Percentiles rank a stretch among this genome's conserved stretches.
Conservation (phyloP, 2,888 invertebrate genomes). For the Deilephila porcellus region DNA sequence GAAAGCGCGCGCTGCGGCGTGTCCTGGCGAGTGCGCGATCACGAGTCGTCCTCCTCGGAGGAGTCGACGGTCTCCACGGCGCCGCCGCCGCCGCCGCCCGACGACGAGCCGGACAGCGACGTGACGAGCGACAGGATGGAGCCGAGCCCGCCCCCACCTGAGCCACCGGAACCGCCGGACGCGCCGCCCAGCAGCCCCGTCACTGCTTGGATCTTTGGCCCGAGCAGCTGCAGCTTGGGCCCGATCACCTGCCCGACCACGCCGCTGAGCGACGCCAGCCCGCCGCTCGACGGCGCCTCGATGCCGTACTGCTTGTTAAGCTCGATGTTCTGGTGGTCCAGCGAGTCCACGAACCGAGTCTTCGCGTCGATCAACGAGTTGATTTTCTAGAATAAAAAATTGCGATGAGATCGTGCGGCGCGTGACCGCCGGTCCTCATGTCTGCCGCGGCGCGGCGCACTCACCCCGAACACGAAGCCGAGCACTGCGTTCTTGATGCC, state of each 20-base stretch:
- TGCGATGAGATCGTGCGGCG: not conserved
- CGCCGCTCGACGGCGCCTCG: conserved; percentile 86
- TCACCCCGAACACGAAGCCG: conserved; percentile 94
- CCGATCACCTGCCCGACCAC: conserved; percentile 89
- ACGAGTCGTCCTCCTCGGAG: conserved; percentile 77
- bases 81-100: conserved; percentile 69
- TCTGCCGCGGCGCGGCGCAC: conserved; percentile 44
- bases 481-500: conserved; percentile 92
- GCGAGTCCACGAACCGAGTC: conserved; percentile 87
- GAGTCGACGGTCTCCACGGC: conserved; percentile 78
- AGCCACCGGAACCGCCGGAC: conserved; percentile 78
- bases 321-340: conserved; percentile 90
- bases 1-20: conserved; percentile 29
- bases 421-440: not conserved
- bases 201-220: conserved; percentile 86
- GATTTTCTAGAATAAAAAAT: conserved; percentile 88
- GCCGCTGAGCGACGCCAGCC: conserved; percentile 85
- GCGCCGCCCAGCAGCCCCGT: conserved; percentile 83
- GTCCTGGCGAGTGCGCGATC: conserved; percentile 46
- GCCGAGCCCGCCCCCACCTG: conserved; percentile 79
- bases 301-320: conserved; percentile 91
- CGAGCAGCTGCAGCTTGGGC: conserved; percentile 88
- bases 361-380: conserved; percentile 92
- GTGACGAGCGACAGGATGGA: conserved; percentile 79
- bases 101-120: conserved; percentile 77